phyloP scores from a whole-genome alignment of 1,140 invertebrate species.

The Nylanderia fulva region DNA sequence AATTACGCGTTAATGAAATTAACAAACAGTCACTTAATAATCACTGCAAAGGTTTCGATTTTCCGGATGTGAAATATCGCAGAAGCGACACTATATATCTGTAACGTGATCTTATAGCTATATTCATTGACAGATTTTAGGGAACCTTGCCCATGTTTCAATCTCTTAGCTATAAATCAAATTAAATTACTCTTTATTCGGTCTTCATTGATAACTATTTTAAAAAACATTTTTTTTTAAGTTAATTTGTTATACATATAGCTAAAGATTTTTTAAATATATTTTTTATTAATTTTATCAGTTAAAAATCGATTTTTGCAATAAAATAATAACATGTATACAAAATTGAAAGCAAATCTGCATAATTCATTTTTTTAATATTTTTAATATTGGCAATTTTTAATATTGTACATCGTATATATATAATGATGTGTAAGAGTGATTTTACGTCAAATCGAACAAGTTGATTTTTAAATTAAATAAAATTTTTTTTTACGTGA shows the following conservation, averaged over 20 bases:
- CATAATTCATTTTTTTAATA: no score
- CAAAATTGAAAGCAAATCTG: conserved; percentile 53
- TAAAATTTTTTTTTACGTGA: no score
- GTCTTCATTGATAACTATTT: neutral
- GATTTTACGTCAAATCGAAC: no score
- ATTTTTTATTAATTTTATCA: neutral
- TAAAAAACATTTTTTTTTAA: neutral
- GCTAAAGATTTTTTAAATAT: neutral
- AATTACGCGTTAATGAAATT: conserved; percentile 72
- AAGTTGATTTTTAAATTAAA: no score
- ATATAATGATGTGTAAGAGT: no score
- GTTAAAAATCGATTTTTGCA: conserved; percentile 9
- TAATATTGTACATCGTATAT: conserved; percentile 42
- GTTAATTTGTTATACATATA: neutral
- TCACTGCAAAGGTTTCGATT: conserved; percentile 49
- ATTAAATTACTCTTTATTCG: neutral
- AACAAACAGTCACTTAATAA: conserved; percentile 62
- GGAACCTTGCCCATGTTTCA: neutral
- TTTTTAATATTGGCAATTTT: no score
- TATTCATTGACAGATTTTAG: conserved; percentile 47
- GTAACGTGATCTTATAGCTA: conserved; percentile 65
- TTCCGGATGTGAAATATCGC: conserved; percentile 57
- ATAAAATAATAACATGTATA: conserved; percentile 20
- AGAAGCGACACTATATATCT: conserved; percentile 18
- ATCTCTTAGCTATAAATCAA: conserved; percentile 21